A percentile compares a stretch with the other conserved stretches of the same genome.
Evolutionary conservation across 2,797 vertebrate genomes (phyloP).

Genomic region (Hydrocynus forskahlii): DNA sequence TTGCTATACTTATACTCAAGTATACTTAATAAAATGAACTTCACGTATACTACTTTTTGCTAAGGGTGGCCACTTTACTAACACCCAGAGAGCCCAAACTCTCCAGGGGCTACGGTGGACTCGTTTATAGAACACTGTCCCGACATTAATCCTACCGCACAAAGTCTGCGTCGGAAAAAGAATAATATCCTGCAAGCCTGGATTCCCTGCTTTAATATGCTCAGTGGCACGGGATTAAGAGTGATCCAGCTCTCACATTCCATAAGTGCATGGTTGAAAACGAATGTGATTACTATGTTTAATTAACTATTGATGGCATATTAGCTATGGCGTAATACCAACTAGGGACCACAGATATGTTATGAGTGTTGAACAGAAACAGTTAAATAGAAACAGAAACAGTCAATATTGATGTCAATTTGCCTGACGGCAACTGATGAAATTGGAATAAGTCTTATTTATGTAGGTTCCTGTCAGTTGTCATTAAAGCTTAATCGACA

Average conservation of each 20-base stretch:
- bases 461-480: no score
- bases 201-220: constrained; percentile 70
- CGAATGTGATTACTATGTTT: constrained; percentile 56
- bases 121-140: constrained; percentile 60
- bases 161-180: constrained; percentile 74
- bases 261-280: constrained; percentile 75
- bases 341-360: neutral
- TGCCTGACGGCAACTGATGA: no score
- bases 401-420: no score
- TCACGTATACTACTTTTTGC: no score
- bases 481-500: no score
- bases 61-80: neutral
- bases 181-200: constrained; percentile 79
- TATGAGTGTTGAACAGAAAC: neutral
- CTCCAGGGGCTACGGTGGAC: neutral
- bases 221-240: constrained; percentile 73
- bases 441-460: no score
- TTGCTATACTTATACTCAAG: no score
- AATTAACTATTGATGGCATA: constrained; percentile 14
- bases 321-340: neutral
- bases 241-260: constrained; percentile 81
- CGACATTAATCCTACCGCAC: constrained; percentile 74
- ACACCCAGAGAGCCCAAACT: neutral
- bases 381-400: neutral
- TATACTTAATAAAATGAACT: no score